Evolutionary conservation across 2,113 vertebrate genomes (phyloP).

Genomic region (Peromyscus leucopus): DNA sequence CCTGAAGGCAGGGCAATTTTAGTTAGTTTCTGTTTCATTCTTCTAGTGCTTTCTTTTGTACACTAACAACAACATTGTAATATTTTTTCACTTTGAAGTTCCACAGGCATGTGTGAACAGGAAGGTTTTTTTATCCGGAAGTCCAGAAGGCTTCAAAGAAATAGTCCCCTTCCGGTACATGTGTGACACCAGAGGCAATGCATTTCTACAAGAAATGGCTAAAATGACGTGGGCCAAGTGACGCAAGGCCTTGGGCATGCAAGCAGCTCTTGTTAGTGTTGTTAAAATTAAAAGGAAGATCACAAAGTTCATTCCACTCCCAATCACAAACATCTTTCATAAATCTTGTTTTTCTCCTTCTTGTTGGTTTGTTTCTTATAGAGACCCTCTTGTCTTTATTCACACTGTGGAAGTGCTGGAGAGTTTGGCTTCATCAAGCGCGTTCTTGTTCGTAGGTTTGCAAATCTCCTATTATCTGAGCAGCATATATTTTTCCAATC

Average conservation of each 20-base stretch:
- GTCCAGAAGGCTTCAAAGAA: background rate
- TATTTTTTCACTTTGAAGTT: background rate
- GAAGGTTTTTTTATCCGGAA: background rate
- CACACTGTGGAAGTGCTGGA: background rate
- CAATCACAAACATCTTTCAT: background rate
- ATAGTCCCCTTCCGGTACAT: background rate
- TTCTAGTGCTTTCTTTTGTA: slow-evolving; percentile 1
- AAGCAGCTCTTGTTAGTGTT: background rate
- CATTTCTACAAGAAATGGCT: background rate
- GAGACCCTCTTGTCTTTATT: background rate
- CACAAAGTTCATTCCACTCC: background rate
- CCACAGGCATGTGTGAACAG: background rate
- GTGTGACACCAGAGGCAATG: background rate
- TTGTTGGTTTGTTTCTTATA: background rate
- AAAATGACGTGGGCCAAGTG: background rate
- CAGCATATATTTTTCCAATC: background rate
- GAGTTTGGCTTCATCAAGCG: background rate
- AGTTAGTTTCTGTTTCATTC: slow-evolving; percentile 34
- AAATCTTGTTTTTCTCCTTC: background rate
- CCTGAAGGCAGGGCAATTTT: background rate
- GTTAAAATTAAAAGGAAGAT: background rate
- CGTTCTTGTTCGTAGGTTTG: background rate
- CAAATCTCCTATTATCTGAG: slow-evolving; percentile 42
- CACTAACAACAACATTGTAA: background rate
- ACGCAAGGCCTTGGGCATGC: no score